Evolutionary conservation across 1,140 invertebrate genomes (phyloP), one percentile per base, ranked within the genome.

Genomic region (Stenopsyche tienmushanensis): DNA sequence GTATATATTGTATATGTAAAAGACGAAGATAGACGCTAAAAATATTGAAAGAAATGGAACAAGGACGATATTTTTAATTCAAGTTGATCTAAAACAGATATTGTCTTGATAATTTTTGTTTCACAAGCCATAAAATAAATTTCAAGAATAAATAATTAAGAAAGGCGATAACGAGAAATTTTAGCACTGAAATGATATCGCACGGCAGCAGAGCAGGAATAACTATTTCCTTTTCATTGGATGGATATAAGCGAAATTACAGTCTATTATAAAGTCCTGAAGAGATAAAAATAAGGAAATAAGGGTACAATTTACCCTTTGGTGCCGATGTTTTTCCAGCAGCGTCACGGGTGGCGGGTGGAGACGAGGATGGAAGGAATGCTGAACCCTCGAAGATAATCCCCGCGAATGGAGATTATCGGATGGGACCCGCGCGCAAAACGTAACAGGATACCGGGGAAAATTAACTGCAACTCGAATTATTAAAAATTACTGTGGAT

Each of bases 331-430:
- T 66, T 66, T 62, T 66, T 66, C 34, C 49, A 57, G 54, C 10
- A 53, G 50, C 10, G 47, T 49, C 47, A 10, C 8, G 21, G 15
- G 24, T 25, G 50, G 24, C 21, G 10, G 8, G 23, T 9, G 50
- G 24, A 25, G 17, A 17, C 3, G 45, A 1, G 18, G 23, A 49
- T 17, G 25, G 53, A 20, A 26, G 15, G 26, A 47, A 47, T 60
- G 57, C 42, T 44, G 9, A 34, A 45, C 39, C 45, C 18, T 13
- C 44, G 42, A 45, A 39, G 54, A 65, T 65, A 67, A 67, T 67
- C 65, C 45, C n/a, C 34, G 59, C 42, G 42, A 39, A 42, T 57
- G 52, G 52, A 58, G 65, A 67, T 67, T 67, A 67, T 58, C 45
- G 39, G 29, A 20, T 34, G 44, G 45, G 18, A 29, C 17, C 29